These are phyloP conservation scores for Rhinoptilus africanus DNA, from an alignment of 2,113 vertebrate genomes.

Conservation along the genomic window DNA sequence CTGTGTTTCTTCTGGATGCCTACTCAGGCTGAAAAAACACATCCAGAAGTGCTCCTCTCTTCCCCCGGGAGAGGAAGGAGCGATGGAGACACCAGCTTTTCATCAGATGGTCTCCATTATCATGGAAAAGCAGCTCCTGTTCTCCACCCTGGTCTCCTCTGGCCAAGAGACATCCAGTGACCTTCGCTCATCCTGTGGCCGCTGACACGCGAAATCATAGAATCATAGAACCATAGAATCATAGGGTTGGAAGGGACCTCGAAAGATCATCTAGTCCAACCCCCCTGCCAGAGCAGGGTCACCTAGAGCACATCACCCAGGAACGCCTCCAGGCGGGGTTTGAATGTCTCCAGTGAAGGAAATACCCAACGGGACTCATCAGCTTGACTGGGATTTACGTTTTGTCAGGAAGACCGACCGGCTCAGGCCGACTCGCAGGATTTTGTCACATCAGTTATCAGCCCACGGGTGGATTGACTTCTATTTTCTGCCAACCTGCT, in stretches of 20 bases:
- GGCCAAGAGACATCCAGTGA: not conserved
- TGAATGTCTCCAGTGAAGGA: too few species aligned
- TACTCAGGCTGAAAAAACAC: not conserved
- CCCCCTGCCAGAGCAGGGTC: too few species aligned
- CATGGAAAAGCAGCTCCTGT: not conserved
- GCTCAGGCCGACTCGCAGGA: not conserved
- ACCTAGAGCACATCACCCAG: too few species aligned
- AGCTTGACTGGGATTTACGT: rapidly evolving
- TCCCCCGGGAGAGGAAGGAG: not conserved
- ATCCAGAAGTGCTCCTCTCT: not conserved
- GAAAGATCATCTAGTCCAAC: too few species aligned
- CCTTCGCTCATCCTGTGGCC: not conserved
- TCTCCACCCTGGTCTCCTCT: not conserved
- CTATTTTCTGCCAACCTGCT: not conserved
- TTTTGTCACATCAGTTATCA: not conserved
- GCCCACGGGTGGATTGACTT: not conserved
- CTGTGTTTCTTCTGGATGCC: not conserved
- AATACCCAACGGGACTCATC: too few species aligned
- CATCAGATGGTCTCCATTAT: not conserved
- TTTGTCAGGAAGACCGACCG: not conserved
- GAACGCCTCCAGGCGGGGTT: too few species aligned
- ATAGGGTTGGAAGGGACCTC: too few species aligned
- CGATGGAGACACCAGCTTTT: not conserved
- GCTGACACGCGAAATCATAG: rapidly evolving
- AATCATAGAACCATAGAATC: too few species aligned